Conservation (phyloP, 92 coral and sea anemone species). For the Diadumene lineata region DNA sequence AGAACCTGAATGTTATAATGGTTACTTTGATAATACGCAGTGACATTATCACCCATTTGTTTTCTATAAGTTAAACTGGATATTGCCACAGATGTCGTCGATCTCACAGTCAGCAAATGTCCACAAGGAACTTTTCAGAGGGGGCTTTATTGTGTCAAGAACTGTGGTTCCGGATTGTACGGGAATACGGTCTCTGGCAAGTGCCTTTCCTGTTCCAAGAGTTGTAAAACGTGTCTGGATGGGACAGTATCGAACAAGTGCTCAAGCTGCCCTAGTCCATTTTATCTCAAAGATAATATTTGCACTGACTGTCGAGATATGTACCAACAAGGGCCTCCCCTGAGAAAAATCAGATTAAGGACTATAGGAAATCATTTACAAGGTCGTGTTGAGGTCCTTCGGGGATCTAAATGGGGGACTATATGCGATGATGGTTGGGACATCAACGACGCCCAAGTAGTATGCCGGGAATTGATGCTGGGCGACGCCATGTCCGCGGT, state of each 20-base stretch:
- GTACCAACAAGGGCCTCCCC: constrained; percentile 60
- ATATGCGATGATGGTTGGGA: constrained; percentile 86
- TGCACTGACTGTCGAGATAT: constrained; percentile 17
- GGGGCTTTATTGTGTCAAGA: constrained; percentile 51
- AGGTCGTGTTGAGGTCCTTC: constrained; percentile 79
- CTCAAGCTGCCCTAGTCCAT: constrained; percentile 55
- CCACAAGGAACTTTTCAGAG: constrained; percentile 52
- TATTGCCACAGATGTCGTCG: neutral
- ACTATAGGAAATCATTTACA: constrained; percentile 44
- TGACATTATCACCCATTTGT: neutral
- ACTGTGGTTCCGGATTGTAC: constrained; percentile 67
- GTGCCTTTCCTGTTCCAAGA: constrained; percentile 54
- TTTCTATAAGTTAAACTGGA: neutral
- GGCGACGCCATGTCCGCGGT: constrained; percentile 75
- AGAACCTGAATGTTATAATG: no score
- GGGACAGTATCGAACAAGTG: constrained; percentile 48
- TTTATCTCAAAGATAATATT: constrained; percentile 23
- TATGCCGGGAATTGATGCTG: constrained; percentile 76
- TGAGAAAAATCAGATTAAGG: constrained; percentile 45
- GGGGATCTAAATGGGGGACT: constrained; percentile 74
- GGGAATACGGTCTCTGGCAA: constrained; percentile 51
- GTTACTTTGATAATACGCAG: no score
- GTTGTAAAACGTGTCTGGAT: constrained; percentile 63
- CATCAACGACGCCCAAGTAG: constrained; percentile 69
- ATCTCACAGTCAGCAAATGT: constrained; percentile 29